Base-by-base conservation (phyloP, 64 coral and sea anemone genomes). In the Pachyseris speciosa region DNA sequence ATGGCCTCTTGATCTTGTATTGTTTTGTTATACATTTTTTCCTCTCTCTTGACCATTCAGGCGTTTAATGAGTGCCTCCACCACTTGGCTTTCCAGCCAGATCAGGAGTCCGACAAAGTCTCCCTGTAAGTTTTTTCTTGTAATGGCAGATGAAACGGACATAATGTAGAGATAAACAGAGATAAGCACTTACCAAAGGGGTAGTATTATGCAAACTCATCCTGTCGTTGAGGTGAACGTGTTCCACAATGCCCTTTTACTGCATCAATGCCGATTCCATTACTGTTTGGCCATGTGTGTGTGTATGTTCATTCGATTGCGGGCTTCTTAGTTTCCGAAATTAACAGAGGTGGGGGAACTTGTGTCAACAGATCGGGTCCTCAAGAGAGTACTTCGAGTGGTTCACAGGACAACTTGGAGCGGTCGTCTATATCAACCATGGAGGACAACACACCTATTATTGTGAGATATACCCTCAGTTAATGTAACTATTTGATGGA, bases 31-130 rank as follows among this genome's bases (percentile, higher is more conserved):
- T 25, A n/a, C n/a, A n/a, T 49, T 29, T 5, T 38, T 9, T 32
- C 30, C 50, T 45, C 19, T 76, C 32, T 37, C 24, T 37, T 49
- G 3, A 53, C 9, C 2, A 79, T 81, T 71, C 36, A 94, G 93
- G 87, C 93, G 5, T 89, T 94, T 16, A 90, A 85, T 16, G 87
- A 94, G 55, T 84, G 93, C 66, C 81, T 94, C 12, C 86, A 94
- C 5, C 63, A 77, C 49, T 74, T 94, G 36, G 93, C 86, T 29
- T 94, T 94, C 41, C 93, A 89, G 43, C 78, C 86, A 24, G 93
- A 94, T 30, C 86, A 90, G 37, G 93, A 90, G 40, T 72, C 81
- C 11, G 93, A 94, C 51, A 89, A 86, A 72, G 89, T 69, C 22
- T 94, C 93, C 31, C 36, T 90, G 93, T 94, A 76, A 90, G 86